phyloP scores from a whole-genome alignment of 1,140 invertebrate species.

The Pinna nobilis region DNA sequence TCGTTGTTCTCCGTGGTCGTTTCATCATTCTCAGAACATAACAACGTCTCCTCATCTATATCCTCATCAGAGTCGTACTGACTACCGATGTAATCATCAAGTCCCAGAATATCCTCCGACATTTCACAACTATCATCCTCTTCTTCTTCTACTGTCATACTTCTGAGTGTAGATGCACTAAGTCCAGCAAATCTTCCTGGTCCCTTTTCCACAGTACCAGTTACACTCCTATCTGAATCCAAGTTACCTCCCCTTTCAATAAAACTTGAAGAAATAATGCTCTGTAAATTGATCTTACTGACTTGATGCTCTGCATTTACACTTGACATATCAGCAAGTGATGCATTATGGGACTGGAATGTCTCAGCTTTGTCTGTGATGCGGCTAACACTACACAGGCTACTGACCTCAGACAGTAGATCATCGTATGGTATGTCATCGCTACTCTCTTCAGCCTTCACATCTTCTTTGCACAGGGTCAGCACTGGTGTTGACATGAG shows the following conservation, averaged over 20 bases:
- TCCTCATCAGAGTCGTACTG: conserved; percentile 20
- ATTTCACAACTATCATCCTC: conserved; percentile 15
- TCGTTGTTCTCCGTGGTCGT: too few species aligned
- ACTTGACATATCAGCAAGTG: not conserved
- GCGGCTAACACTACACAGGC: conserved; percentile 10
- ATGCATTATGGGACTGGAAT: not conserved
- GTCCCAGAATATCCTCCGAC: conserved; percentile 27
- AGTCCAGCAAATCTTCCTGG: conserved; percentile 24
- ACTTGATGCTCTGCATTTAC: conserved; percentile 13
- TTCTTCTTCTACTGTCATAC: not conserved
- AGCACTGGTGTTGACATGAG: not conserved
- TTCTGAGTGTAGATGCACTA: not conserved
- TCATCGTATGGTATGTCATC: conserved; percentile 20
- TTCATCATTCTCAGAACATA: conserved; percentile 8
- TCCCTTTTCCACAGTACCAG: not conserved
- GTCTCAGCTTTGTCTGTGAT: conserved; percentile 6
- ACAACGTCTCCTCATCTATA: conserved; percentile 20
- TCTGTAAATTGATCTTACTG: conserved; percentile 22
- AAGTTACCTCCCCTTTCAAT: not conserved
- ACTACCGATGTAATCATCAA: conserved; percentile 19
- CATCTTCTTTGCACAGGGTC: not conserved
- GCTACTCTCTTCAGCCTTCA: not conserved
- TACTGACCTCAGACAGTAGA: conserved; percentile 18
- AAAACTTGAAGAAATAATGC: conserved; percentile 11
- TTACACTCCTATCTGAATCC: not conserved